These are phyloP conservation scores for Megalopta genalis DNA, from an alignment of 1,140 invertebrate genomes.

Conservation along the genomic window DNA sequence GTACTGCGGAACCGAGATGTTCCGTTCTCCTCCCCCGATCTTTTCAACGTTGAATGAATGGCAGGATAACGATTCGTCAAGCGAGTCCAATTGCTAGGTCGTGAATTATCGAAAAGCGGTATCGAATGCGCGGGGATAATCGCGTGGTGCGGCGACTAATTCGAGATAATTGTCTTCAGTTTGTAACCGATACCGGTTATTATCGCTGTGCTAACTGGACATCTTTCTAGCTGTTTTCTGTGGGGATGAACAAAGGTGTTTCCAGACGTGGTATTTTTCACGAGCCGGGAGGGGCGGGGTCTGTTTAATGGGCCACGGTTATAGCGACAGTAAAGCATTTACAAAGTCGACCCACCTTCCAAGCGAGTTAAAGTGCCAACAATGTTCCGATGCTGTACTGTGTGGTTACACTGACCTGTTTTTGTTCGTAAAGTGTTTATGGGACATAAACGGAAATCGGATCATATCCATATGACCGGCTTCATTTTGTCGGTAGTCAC, in stretches of 20 bases:
- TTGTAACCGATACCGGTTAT: slow-evolving; percentile 12
- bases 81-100: background rate
- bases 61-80: background rate
- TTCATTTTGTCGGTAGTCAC: background rate
- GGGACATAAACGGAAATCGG: background rate
- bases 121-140: background rate
- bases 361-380: slow-evolving; percentile 27
- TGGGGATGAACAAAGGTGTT: background rate
- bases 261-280: slow-evolving; percentile 1
- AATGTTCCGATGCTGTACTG: background rate
- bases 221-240: background rate
- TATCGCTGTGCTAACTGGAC: background rate
- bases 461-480: background rate
- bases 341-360: slow-evolving; percentile 5
- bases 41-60: background rate
- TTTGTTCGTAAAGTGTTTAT: slow-evolving; percentile 21
- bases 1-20: too few species aligned
- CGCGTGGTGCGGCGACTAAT: background rate
- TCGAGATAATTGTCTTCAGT: slow-evolving; percentile 12
- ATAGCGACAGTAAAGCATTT: slow-evolving; percentile 3
- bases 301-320: slow-evolving; percentile 7
- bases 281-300: too few species aligned
- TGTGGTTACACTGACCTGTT: slow-evolving; percentile 18
- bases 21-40: background rate
- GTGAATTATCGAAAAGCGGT: background rate